Evolutionary conservation across 2,113 vertebrate species (phyloP).

Genomic region (Thunnus maccoyii): DNA sequence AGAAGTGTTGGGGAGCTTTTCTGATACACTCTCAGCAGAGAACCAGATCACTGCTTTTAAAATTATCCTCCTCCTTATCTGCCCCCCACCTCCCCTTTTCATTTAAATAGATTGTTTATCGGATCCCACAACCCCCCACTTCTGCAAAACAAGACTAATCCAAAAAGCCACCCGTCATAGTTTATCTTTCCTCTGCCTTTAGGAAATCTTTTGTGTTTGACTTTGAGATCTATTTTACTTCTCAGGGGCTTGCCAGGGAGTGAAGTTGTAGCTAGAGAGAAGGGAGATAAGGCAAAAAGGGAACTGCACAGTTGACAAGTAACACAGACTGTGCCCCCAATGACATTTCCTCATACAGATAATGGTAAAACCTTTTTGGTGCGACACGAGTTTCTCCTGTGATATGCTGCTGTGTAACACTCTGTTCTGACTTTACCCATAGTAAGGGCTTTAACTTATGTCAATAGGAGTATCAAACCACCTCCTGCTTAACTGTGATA

Average conservation of each 20-base stretch:
- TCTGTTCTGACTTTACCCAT: slow-evolving; percentile 24
- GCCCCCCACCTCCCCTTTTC: slow-evolving; percentile 57
- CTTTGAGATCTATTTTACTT: slow-evolving; percentile 80
- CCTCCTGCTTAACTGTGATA: slow-evolving; percentile 39
- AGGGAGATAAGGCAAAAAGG: slow-evolving; percentile 72
- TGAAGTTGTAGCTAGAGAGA: slow-evolving; percentile 70
- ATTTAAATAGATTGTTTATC: slow-evolving; percentile 84
- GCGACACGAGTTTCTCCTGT: slow-evolving; percentile 29
- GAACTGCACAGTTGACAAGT: slow-evolving; percentile 66
- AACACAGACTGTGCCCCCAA: slow-evolving; percentile 56
- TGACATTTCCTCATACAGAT: slow-evolving; percentile 76
- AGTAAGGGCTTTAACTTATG: slow-evolving; percentile 50
- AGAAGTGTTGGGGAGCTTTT: slow-evolving; percentile 63
- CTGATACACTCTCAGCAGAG: slow-evolving; percentile 77
- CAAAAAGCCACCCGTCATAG: slow-evolving; percentile 78
- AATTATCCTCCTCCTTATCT: slow-evolving; percentile 80
- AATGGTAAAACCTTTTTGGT: slow-evolving; percentile 54
- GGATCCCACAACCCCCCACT: slow-evolving; percentile 33
- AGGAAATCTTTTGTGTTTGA: slow-evolving; percentile 76
- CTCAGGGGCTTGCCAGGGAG: slow-evolving; percentile 62
- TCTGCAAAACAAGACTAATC: slow-evolving; percentile 81
- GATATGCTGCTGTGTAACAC: slow-evolving; percentile 56
- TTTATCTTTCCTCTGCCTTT: slow-evolving; percentile 75
- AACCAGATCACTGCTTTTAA: slow-evolving; percentile 72
- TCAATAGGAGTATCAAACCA: slow-evolving; percentile 32